Base-by-base conservation (phyloP, 2,113 vertebrate species). In the Nycticebus coucang region DNA sequence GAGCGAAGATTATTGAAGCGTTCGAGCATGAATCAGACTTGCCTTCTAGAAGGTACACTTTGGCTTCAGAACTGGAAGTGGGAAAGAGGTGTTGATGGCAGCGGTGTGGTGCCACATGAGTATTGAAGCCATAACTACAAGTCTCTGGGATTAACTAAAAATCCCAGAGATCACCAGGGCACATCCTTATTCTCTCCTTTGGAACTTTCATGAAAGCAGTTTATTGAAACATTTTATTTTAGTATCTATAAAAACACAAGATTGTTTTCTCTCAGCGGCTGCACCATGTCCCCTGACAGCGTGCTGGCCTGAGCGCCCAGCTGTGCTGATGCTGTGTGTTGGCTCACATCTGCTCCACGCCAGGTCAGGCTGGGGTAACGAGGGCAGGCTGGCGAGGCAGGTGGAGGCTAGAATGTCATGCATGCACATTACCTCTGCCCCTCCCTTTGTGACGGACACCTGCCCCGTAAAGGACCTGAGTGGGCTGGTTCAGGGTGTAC, bases 291-390 rank as follows among this genome's bases (percentile, higher is more conserved):
- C 19, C 55, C 21, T 59, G 21, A n/a, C 64, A 30, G 88, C n/a
- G 24, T 11, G 1, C 2, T 4, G 57, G 33, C 8, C 0, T 10
- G 14, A 2, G 12, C 21, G 57, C 71, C 28, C 13, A 10, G 4
- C 41, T 55, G 15, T 1, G 0, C 50, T 1, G 22, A 45, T 0
- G 1, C 79, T 2, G 12, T 18, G 0, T 57, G 26, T 68, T 2
- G 2, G 26, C 84, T 62, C 60, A 89, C 1, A n/a, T 64, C 28
- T 22, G 10, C 50, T 35, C 30, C 19, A 0, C 0, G 9, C 24
- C 0, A 0, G 18, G 21, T 33, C 1, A 4, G 45, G 28, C 87
- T 74, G 50, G 37, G 59, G 59, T 59, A 69, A 7, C 37, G 5
- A 7, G 17, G 80, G 66, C 9, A 2, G 66, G 14, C 19, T 7